These are phyloP conservation scores for Shinisaurus crocodilurus DNA, from an alignment of 2,113 vertebrate species.

Conservation along the genomic window DNA sequence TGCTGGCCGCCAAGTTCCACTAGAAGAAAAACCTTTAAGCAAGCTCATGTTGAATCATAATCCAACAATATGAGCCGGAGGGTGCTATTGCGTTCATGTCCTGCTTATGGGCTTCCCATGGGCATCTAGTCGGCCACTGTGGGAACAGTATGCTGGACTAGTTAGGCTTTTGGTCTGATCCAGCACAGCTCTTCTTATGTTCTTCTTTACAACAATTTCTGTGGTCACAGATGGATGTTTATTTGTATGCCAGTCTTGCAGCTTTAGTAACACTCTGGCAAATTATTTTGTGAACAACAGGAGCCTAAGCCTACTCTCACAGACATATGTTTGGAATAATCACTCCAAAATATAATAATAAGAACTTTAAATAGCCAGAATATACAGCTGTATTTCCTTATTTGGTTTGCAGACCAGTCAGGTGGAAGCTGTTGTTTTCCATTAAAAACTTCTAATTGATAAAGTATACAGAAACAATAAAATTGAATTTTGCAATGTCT, in stretches of 20 bases:
- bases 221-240: background rate
- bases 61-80: too few species aligned
- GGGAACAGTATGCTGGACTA: too few species aligned
- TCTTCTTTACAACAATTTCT: background rate
- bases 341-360: background rate
- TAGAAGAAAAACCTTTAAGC: too few species aligned
- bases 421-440: background rate
- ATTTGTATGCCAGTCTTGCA: background rate
- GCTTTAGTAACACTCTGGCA: background rate
- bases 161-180: too few species aligned
- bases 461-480: background rate
- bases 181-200: background rate
- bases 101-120: too few species aligned
- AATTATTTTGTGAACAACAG: slow-evolving; percentile 12
- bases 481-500: background rate
- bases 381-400: background rate
- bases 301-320: fast-evolving
- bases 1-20: too few species aligned
- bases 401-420: background rate
- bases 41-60: too few species aligned
- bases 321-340: background rate
- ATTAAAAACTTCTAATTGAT: background rate
- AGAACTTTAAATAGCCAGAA: background rate
- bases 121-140: too few species aligned
- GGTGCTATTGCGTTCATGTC: too few species aligned